Evolutionary conservation across 2,797 vertebrate genomes (phyloP), one percentile per base, ranked within the genome.

Genomic region (Gila robusta): DNA sequence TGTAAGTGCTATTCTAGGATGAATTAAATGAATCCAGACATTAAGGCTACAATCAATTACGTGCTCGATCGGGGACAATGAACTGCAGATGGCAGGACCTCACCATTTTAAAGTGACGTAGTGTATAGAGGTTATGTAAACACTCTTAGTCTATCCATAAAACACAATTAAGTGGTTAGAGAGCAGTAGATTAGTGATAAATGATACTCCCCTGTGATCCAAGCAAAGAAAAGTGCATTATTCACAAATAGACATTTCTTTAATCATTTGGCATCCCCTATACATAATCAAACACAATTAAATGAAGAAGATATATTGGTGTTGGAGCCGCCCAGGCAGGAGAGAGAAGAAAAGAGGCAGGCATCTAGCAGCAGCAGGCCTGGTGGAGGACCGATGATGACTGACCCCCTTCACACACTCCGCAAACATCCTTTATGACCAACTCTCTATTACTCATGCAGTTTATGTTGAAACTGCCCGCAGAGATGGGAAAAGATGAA

Each of bases 31-130:
- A 64, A 35, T 69, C 35, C 87, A 87, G 88, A 86, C 81, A 82
- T 87, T 87, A 91, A 62, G 85, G 89, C 91, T 93, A 88, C 92
- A 93, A 47, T 94, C 92, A 91, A 91, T 94, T 91, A 92, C 1
- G 21, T 69, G 81, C 62, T 79, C 14, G 6, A 83, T 73, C 47
- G 72, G 64, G 35, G 66, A 69, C 32, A 84, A 56, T 71, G 21
- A 85, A 78, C 79, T 70, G 23, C n/a, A 78, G 54, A 72, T 39
- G 56, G 64, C 44, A 87, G 54, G 78, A 86, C 44, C 69, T 41
- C 78, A 32, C 23, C 35, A 59, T 85, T 71, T 62, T 32, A 59
- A 19, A 82, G n/a, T 56, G 35, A 79, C 47, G 62, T 49, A 67
- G 56, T 17, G 41, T 71, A 77, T 64, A 41, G 6, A 56, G 39